Evolutionary conservation across 1,140 invertebrate species (phyloP).

Genomic region (Drosophila nigromelanica): DNA sequence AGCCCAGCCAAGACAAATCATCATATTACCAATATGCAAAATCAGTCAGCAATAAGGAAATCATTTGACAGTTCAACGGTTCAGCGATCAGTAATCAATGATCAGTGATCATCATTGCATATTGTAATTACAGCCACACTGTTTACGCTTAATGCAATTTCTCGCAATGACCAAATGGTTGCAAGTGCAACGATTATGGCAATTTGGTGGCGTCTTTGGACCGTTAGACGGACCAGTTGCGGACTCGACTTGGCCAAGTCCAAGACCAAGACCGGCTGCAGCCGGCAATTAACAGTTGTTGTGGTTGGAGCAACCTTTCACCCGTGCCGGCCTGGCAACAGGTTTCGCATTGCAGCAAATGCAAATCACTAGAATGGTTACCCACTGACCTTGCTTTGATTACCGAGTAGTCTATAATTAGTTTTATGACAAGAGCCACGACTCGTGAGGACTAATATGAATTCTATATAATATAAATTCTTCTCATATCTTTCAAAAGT

Average conservation of each 20-base stretch:
- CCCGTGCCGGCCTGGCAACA: conserved; percentile 32
- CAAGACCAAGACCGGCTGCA: conserved; percentile 39
- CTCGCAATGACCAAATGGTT: conserved; percentile 69
- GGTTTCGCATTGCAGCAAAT: conserved; percentile 37
- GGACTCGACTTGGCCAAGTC: conserved; percentile 44
- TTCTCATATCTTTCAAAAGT: too few relatives aligned
- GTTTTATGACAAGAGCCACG: too few relatives aligned
- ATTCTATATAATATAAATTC: too few relatives aligned
- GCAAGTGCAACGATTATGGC: conserved; percentile 72
- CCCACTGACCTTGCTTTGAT: conserved; percentile 57
- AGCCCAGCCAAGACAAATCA: conserved; percentile 29
- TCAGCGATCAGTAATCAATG: conserved; percentile 44
- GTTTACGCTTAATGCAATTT: conserved; percentile 64
- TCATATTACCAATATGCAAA: conserved; percentile 39
- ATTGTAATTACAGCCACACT: conserved; percentile 29
- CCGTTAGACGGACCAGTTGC: conserved; percentile 56
- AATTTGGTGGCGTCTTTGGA: conserved; percentile 61
- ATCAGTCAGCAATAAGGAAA: conserved; percentile 58
- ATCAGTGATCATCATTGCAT: conserved; percentile 27
- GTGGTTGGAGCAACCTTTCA: conserved; percentile 60
- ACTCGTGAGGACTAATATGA: too few relatives aligned
- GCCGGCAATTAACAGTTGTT: conserved; percentile 53
- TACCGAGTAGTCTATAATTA: not conserved
- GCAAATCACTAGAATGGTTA: conserved; percentile 53
- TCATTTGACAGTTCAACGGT: conserved; percentile 52